phyloP scores from a whole-genome alignment of 2,113 vertebrate species.

The Irena cyanogastra region DNA sequence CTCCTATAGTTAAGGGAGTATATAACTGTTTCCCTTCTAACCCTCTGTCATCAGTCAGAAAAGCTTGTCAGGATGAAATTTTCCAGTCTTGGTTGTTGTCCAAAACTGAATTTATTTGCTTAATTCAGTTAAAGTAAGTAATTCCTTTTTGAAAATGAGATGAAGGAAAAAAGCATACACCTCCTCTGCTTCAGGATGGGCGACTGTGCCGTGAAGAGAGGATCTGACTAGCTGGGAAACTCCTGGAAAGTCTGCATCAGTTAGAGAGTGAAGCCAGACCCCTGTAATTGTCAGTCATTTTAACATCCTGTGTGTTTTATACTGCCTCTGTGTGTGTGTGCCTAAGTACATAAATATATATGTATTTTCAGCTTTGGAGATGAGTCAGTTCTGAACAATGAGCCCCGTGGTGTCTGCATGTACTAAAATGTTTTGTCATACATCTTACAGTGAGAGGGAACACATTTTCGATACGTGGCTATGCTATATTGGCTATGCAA shows the following conservation, averaged over 20 bases:
- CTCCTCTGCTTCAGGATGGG: background rate
- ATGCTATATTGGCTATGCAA: background rate
- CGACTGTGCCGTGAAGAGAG: accelerated
- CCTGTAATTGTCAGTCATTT: background rate
- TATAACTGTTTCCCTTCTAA: conserved; percentile 21
- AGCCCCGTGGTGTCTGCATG: background rate
- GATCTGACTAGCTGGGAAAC: background rate
- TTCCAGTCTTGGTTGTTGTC: conserved; percentile 17
- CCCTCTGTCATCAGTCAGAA: conserved; percentile 19
- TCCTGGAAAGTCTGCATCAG: background rate
- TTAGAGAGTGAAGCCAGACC: background rate
- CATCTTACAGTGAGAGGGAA: background rate
- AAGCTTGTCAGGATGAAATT: conserved; percentile 9
- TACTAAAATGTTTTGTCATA: background rate
- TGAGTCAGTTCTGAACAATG: background rate
- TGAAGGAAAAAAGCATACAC: background rate
- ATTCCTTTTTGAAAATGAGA: background rate
- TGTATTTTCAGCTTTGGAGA: background rate
- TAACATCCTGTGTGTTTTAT: background rate
- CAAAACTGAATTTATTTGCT: conserved; percentile 20
- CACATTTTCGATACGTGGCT: background rate
- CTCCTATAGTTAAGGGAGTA: background rate
- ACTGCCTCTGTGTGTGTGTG: background rate
- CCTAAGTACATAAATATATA: background rate
- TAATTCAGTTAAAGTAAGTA: background rate